A percentile compares a stretch with the other conserved stretches of the same genome.
These are phyloP conservation scores for Tretioscincus oriximinensis DNA, from an alignment of 2,113 vertebrate species.

Conservation along the genomic window DNA sequence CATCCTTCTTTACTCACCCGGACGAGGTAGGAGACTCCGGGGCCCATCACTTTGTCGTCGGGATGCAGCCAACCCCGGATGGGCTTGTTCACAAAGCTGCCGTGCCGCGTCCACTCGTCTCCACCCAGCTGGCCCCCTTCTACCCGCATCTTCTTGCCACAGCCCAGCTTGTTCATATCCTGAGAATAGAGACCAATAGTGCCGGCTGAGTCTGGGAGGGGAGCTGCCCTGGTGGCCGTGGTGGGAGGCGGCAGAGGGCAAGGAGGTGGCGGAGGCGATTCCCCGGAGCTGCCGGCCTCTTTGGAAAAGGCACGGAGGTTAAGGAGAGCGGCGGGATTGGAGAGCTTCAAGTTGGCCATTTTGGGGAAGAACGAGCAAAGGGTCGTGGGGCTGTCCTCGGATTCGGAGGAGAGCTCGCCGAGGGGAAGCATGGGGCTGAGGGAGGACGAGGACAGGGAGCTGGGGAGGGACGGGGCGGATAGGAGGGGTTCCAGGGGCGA, in stretches of 20 bases:
- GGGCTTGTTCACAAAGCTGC: slow-evolving; percentile 98
- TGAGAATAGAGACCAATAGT: slow-evolving; percentile 83
- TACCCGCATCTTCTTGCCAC: slow-evolving; percentile 91
- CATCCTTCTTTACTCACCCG: slow-evolving; percentile 69
- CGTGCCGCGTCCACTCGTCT: slow-evolving; percentile 97
- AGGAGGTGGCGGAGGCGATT: background rate
- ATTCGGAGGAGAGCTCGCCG: slow-evolving; percentile 65
- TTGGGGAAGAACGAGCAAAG: slow-evolving; percentile 96
- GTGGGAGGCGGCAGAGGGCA: background rate
- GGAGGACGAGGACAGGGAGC: slow-evolving; percentile 85
- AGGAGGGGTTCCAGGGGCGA: background rate
- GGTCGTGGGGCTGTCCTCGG: slow-evolving; percentile 89
- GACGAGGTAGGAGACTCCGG: slow-evolving; percentile 89
- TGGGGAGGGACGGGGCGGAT: slow-evolving; percentile 59
- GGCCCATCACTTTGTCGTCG: slow-evolving; percentile 90
- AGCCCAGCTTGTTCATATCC: slow-evolving; percentile 99
- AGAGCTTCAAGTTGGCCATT: slow-evolving; percentile 89
- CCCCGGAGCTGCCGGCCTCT: background rate
- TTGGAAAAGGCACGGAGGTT: slow-evolving; percentile 58
- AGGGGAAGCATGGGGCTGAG: slow-evolving; percentile 79
- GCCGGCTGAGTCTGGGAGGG: slow-evolving; percentile 72
- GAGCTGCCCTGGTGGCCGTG: rapidly evolving
- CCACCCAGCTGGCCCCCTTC: slow-evolving; percentile 96
- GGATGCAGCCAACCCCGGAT: slow-evolving; percentile 95
- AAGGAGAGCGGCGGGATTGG: slow-evolving; percentile 82